Base-by-base conservation (phyloP, 1,140 invertebrate species). In the Trichogramma pretiosum region DNA sequence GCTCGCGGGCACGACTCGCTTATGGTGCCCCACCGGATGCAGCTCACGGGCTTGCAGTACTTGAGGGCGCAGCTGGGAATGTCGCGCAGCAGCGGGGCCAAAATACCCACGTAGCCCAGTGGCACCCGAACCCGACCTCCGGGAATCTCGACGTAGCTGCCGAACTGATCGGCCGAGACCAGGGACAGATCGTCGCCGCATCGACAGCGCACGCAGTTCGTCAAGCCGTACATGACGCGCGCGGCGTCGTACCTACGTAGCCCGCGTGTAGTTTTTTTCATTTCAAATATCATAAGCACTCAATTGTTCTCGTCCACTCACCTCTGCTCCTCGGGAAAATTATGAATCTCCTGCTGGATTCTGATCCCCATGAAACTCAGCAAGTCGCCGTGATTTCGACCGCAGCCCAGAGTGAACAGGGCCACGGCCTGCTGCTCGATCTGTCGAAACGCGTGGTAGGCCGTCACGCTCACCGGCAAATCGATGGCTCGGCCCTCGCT, bases 401-500 rank as follows among this genome's bases (percentile, higher is more conserved):
- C 77, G 44, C 74, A 74, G 5, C 76, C 76, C n/a, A 79, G 66
- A 26, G 74, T 59, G 55, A 79, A 80, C 37, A 82, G 64, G 30
- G 72, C 72, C 3, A 73, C 69, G 16, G 81, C 81, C 62, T 82
- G 77, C 48, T 78, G 73, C 58, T 80, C 75, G 51, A 82, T 80
- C 61, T 79, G 74, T 28, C 73, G 67, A 56, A 82, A 83, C 1
- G 75, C 73, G 50, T 81, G 77, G 58, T 77, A 80, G 26, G 79
- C 79, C 3, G 77, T 75, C 43, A 78, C 74, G 35, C 77, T 77
- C 7, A 79, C 70, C 2, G 77, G 71, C 30, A 75, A 64, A 56
- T 82, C 78, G 11, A 83, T 75, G 2, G 77, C 75, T 5, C 79
- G 69, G 2, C 81, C 80, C 39, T 82, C 80, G 54, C 79, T 82